These are phyloP conservation scores for Plebejus melissa DNA, from an alignment of 2,888 invertebrate genomes.

Conservation along the genomic window DNA sequence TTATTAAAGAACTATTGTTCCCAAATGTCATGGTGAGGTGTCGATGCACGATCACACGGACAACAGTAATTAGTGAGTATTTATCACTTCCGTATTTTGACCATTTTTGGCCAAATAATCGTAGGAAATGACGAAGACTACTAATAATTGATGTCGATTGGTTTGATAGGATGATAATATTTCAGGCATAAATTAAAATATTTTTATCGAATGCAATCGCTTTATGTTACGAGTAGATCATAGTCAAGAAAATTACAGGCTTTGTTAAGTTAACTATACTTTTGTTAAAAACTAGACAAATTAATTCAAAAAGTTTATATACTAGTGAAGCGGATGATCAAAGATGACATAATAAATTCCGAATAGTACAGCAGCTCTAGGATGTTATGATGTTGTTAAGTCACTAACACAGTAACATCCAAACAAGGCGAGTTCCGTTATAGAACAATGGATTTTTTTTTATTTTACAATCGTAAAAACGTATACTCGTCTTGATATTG, in stretches of 20 bases:
- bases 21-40: conserved; percentile 23
- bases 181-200: too few relatives aligned
- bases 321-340: background rate
- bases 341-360: conserved; percentile 8
- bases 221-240: too few relatives aligned
- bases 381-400: background rate
- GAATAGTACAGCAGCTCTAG: background rate
- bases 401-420: background rate
- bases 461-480: conserved; percentile 20
- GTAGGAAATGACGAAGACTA: background rate
- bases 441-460: conserved; percentile 11
- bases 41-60: background rate
- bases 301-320: too few relatives aligned
- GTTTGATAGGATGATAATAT: too few relatives aligned
- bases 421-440: conserved; percentile 16
- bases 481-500: background rate
- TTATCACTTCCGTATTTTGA: background rate
- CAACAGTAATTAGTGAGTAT: conserved; percentile 20
- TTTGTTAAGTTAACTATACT: too few relatives aligned
- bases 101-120: background rate
- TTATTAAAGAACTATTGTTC: conserved; percentile 24
- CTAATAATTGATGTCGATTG: too few relatives aligned
- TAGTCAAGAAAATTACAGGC: too few relatives aligned
- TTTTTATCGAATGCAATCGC: too few relatives aligned
- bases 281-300: too few relatives aligned